These are phyloP conservation scores for Scaptomyza hsui DNA, from an alignment of 1,140 invertebrate species.

Conservation along the genomic window DNA sequence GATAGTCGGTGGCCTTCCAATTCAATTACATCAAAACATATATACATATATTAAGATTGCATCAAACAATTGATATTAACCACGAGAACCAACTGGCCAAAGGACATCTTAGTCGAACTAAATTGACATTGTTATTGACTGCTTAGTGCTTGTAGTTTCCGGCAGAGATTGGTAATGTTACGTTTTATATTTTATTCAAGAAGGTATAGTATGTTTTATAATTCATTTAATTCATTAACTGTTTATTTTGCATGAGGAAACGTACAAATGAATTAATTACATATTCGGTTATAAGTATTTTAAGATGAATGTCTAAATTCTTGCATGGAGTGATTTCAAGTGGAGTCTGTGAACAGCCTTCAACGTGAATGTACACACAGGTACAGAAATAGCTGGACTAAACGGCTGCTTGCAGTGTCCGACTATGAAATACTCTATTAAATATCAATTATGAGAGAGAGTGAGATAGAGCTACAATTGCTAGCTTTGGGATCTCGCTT, in stretches of 20 bases:
- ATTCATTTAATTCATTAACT: slow-evolving; percentile 34
- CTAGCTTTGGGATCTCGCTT: slow-evolving; percentile 22
- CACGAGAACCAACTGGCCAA: no score
- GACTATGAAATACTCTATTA: slow-evolving; percentile 12
- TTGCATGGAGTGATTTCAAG: slow-evolving; percentile 6
- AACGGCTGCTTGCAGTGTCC: slow-evolving; percentile 7
- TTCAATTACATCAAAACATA: no score
- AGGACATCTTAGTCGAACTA: no score
- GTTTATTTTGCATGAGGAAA: slow-evolving; percentile 31
- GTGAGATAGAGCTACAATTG: slow-evolving; percentile 25
- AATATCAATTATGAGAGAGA: slow-evolving; percentile 27
- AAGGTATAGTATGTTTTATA: slow-evolving; percentile 5
- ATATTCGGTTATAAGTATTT: slow-evolving; percentile 40
- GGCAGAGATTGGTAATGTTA: no score
- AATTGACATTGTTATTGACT: no score
- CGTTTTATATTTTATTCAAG: no score
- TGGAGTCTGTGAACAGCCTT: slow-evolving; percentile 16
- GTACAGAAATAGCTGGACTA: slow-evolving; percentile 16
- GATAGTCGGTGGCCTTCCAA: no score
- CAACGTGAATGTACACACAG: slow-evolving; percentile 15
- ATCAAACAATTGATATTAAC: no score
- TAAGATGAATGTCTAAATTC: slow-evolving; percentile 32
- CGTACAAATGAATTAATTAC: slow-evolving; percentile 40
- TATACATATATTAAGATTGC: no score
- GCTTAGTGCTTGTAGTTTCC: no score